Conservation (phyloP, 2,888 invertebrate genomes). For the Ennomos erosarius region DNA sequence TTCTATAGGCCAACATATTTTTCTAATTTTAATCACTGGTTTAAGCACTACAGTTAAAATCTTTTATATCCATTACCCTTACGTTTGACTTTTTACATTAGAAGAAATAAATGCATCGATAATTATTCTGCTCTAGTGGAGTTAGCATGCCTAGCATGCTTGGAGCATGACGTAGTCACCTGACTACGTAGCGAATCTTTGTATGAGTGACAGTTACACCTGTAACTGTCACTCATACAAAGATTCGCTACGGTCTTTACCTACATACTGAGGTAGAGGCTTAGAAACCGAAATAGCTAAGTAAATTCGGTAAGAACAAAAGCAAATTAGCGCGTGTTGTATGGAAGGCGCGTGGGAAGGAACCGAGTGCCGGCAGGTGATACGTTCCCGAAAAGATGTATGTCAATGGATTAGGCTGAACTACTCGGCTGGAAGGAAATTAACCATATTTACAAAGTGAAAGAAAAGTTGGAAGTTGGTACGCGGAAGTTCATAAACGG, state of each 20-base stretch:
- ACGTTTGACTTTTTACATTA: no score
- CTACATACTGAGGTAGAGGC: constrained; percentile 37
- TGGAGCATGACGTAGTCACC: no score
- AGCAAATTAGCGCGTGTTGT: constrained; percentile 69
- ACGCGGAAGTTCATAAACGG: no score
- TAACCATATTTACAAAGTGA: constrained; percentile 10
- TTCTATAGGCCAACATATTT: no score
- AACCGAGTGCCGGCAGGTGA: constrained; percentile 64
- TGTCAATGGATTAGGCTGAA: constrained; percentile 33
- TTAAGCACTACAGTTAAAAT: no score
- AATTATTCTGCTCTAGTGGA: no score
- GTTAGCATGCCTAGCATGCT: no score
- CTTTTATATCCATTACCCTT: no score
- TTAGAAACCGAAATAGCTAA: constrained; percentile 63
- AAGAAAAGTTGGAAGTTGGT: not conserved
- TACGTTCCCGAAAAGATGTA: constrained; percentile 32
- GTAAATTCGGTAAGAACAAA: constrained; percentile 70
- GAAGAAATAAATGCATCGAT: no score
- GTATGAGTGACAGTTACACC: no score
- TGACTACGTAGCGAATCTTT: no score
- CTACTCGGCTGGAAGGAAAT: constrained; percentile 17
- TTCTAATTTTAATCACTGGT: no score
- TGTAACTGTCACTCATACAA: not conserved
- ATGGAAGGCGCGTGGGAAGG: constrained; percentile 60
- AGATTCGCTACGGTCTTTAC: constrained; percentile 6